Conservation (phyloP, 2,888 invertebrate species). For the Piscicola geometra region DNA sequence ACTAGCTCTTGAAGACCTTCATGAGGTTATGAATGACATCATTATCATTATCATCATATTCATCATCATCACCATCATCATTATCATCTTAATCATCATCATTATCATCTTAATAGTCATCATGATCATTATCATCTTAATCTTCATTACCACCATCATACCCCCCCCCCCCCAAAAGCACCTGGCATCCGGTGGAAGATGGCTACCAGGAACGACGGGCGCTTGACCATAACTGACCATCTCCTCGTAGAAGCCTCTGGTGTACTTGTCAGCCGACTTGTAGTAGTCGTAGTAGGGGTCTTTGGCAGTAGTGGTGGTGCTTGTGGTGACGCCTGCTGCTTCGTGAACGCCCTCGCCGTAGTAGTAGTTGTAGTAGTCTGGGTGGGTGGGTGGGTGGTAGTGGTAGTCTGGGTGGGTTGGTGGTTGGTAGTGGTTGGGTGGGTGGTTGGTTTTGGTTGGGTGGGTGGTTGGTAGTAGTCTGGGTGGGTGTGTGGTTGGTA, state of each 20-base stretch:
- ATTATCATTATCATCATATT: no score
- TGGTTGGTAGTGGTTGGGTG: no score
- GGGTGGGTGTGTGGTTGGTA: background rate
- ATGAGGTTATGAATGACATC: no score
- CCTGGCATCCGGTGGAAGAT: background rate
- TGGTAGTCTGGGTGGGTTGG: background rate
- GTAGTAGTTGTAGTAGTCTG: conserved; percentile 15
- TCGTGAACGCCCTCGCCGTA: conserved; percentile 3
- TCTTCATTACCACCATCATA: no score
- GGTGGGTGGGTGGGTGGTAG: background rate
- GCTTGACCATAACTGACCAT: conserved; percentile 39
- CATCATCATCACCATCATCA: no score
- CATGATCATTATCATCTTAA: no score
- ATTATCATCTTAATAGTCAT: no score
- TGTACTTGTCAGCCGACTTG: conserved; percentile 38
- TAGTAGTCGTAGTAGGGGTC: conserved; percentile 33
- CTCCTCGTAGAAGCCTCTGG: conserved; percentile 40
- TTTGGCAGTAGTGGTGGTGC: background rate
- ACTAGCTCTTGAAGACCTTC: conserved; percentile 24
- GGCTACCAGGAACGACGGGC: conserved; percentile 5
- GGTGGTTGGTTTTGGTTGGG: background rate
- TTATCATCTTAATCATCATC: no score
- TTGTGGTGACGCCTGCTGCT: background rate
- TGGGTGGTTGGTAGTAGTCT: background rate
- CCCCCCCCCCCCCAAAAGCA: no score